Base-by-base conservation (phyloP, 2,113 vertebrate genomes). In the Cephalopholis sonnerati region DNA sequence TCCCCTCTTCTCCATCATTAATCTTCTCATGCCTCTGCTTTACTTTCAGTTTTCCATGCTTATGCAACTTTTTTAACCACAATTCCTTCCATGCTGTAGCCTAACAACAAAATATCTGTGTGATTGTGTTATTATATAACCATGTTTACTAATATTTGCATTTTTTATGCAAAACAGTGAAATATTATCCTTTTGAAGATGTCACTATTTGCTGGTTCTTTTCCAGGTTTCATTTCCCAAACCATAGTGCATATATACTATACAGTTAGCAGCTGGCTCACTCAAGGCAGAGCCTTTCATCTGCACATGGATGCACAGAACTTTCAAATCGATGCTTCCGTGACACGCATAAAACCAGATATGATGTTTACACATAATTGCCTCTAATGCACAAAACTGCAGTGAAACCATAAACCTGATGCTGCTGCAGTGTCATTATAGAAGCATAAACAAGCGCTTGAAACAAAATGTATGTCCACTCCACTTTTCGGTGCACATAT, bases 1-100 rank as follows among this genome's bases (percentile, higher is more conserved):
- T 65, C 54, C 68, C 63, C 65, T 81, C 82, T 57, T 84, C 58
- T 64, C 63, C n/a, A 32, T 86, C 79, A 64, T 79, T 81, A 83
- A 77, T 79, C 86, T 84, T 66, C 48, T 55, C 61, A n/a, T 57
- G 61, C 63, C 24, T 86, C 32, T 61, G 69, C 78, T 78, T 44
- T 70, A 44, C 55, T 69, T 55, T 69, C 50, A 74, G 77, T 80
- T 82, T 79, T 74, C 25, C 10, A 22, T 22, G n/a, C 32, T 64
- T 59, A 73, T 25, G 77, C 55, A 36, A 85, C 61, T 82, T 88
- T 67, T 61, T 36, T 36, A 36, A 15, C 39, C 25, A 51, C 11
- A 66, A 66, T 74, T 81, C 16, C 66, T 39, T 79, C 25, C 7
- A 68, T 88, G 64, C 74, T 59, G 5, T 16, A 74, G 24, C 39